Conservation (phyloP, 2,113 vertebrate genomes). For the Petaurus breviceps region DNA sequence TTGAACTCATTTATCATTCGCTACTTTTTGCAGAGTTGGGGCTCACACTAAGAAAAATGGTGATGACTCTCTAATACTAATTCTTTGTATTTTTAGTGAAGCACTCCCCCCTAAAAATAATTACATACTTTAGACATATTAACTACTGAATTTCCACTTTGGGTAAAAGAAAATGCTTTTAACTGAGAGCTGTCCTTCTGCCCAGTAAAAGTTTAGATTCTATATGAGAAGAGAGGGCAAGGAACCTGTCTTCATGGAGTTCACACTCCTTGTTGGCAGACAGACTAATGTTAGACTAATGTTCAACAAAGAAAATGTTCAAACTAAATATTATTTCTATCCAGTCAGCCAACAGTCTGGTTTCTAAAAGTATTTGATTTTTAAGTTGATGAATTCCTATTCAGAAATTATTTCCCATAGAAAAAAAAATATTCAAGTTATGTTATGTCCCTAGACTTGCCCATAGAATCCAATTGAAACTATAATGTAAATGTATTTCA, state of each 20-base stretch:
- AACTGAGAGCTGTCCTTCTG: too few relatives aligned
- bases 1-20: too few relatives aligned
- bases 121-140: too few relatives aligned
- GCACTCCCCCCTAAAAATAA: too few relatives aligned
- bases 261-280: not conserved
- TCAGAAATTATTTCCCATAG: not conserved
- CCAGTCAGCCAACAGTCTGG: not conserved
- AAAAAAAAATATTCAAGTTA: not conserved
- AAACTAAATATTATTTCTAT: not conserved
- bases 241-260: not conserved
- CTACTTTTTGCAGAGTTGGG: too few relatives aligned
- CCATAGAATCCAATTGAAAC: not conserved
- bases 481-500: not conserved
- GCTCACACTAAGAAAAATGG: too few relatives aligned
- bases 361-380: not conserved
- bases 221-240: not conserved
- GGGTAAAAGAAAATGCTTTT: too few relatives aligned
- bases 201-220: not conserved
- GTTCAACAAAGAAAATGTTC: not conserved
- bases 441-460: not conserved
- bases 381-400: not conserved
- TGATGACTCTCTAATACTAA: too few relatives aligned
- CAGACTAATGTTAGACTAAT: too few relatives aligned
- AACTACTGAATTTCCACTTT: too few relatives aligned
- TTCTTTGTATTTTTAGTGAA: too few relatives aligned